Percentiles rank a stretch among this genome's conserved stretches.
Conservation (phyloP, 2,888 invertebrate genomes). For the Stenotaenia linearis region DNA sequence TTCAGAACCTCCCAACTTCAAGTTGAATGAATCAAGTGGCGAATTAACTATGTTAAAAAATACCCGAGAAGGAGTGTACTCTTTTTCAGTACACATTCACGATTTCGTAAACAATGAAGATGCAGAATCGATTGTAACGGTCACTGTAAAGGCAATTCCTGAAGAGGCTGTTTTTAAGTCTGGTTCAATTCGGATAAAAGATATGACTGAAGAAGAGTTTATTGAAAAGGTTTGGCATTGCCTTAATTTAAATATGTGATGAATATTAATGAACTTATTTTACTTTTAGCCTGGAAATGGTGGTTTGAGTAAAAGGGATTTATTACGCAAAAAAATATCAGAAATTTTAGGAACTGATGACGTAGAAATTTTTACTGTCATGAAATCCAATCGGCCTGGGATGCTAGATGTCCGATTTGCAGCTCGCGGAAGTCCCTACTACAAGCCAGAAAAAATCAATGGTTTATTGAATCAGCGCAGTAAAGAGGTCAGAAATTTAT, state of each 20-base stretch:
- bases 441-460: conserved; percentile 78
- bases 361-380: conserved; percentile 89
- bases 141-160: conserved; percentile 78
- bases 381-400: conserved; percentile 56
- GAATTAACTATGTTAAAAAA: conserved; percentile 80
- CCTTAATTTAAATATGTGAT: not conserved
- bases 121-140: conserved; percentile 77
- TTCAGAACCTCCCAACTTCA: conserved; percentile 59
- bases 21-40: conserved; percentile 67
- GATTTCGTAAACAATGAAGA: conserved; percentile 46
- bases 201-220: conserved; percentile 79
- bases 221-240: conserved; percentile 51
- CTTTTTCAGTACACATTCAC: conserved; percentile 58
- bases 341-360: conserved; percentile 72
- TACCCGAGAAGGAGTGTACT: conserved; percentile 68
- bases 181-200: conserved; percentile 79
- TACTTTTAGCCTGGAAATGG: conserved; percentile 42
- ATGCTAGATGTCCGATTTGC: conserved; percentile 81
- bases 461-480: conserved; percentile 71
- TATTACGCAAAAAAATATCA: conserved; percentile 60
- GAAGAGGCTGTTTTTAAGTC: conserved; percentile 88
- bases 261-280: not conserved
- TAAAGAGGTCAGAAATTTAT: conserved; percentile 53
- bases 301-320: conserved; percentile 66
- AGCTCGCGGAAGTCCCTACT: conserved; percentile 91